Evolutionary conservation across 1,140 invertebrate species (phyloP).

Genomic region (Odontomachus brunneus): DNA sequence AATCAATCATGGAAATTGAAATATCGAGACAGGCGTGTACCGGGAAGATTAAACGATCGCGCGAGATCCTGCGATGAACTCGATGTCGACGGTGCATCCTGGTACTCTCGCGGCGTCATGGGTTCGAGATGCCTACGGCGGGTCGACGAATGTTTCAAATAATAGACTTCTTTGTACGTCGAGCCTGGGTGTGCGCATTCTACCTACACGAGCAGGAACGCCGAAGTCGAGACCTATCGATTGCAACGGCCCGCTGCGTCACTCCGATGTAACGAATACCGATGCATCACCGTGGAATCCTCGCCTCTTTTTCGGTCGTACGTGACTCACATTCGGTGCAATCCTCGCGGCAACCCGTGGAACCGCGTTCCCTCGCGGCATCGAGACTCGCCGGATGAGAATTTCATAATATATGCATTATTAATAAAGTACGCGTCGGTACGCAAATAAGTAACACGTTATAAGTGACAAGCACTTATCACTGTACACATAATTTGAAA

Average conservation of each 20-base stretch:
- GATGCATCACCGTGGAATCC: constrained; percentile 51
- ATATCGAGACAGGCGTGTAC: no score
- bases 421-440: not conserved
- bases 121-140: not conserved
- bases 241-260: constrained; percentile 30
- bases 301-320: constrained; percentile 49
- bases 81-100: not conserved
- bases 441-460: not conserved
- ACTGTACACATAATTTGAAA: not conserved
- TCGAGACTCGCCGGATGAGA: not conserved
- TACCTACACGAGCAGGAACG: constrained; percentile 22
- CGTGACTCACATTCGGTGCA: constrained; percentile 68
- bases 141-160: constrained; percentile 26
- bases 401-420: not conserved
- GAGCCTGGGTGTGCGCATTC: constrained; percentile 6
- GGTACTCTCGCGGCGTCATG: no score
- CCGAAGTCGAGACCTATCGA: constrained; percentile 10
- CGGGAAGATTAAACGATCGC: no score
- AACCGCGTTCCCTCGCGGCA: not conserved
- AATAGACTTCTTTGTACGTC: constrained; percentile 23
- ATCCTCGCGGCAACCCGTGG: not conserved
- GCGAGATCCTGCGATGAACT: no score
- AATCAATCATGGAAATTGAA: no score
- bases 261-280: constrained; percentile 54
- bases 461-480: not conserved